Percentiles rank a stretch among this genome's conserved stretches.
phyloP scores from a whole-genome alignment of 2,888 invertebrate species.

The Eristalinus sepulchralis region DNA sequence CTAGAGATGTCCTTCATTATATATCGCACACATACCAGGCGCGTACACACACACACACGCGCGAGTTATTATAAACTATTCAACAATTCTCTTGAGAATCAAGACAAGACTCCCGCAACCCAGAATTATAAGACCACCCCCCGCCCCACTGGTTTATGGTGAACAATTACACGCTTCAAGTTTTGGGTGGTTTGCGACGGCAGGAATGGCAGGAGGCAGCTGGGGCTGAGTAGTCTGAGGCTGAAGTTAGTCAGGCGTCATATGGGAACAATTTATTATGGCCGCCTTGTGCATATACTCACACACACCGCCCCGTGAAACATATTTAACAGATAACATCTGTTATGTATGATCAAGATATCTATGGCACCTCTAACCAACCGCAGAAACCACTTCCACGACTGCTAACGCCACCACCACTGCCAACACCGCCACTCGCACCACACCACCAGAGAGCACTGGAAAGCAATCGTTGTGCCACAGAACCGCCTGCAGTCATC shows the following conservation, averaged over 20 bases:
- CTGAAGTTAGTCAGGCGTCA: constrained; percentile 67
- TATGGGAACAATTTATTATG: constrained; percentile 67
- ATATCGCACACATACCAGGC: constrained; percentile 46
- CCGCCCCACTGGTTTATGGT: constrained; percentile 3
- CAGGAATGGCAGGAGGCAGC: not conserved
- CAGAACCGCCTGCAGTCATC: constrained; percentile 57
- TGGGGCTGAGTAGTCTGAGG: not conserved
- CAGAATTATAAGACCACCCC: constrained; percentile 1
- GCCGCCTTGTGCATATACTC: constrained; percentile 21
- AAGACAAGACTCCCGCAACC: constrained; percentile 30
- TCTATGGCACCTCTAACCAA: constrained; percentile 32
- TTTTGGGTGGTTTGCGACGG: constrained; percentile 27
- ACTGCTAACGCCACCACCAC: not conserved
- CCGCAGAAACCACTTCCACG: constrained; percentile 29
- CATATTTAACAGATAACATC: constrained; percentile 63
- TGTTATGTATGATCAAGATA: constrained; percentile 62
- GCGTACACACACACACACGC: not conserved
- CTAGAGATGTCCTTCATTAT: constrained; percentile 62
- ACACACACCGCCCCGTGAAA: constrained; percentile 26
- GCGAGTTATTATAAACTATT: constrained; percentile 66
- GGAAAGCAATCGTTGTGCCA: constrained; percentile 24
- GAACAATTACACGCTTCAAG: constrained; percentile 67
- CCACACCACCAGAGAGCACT: not conserved
- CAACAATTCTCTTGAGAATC: constrained; percentile 63
- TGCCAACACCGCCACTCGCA: not conserved